A percentile compares a stretch with the other conserved stretches of the same genome.
phyloP scores from a whole-genome alignment of 2,113 vertebrate species.

The Delphinapterus leucas region DNA sequence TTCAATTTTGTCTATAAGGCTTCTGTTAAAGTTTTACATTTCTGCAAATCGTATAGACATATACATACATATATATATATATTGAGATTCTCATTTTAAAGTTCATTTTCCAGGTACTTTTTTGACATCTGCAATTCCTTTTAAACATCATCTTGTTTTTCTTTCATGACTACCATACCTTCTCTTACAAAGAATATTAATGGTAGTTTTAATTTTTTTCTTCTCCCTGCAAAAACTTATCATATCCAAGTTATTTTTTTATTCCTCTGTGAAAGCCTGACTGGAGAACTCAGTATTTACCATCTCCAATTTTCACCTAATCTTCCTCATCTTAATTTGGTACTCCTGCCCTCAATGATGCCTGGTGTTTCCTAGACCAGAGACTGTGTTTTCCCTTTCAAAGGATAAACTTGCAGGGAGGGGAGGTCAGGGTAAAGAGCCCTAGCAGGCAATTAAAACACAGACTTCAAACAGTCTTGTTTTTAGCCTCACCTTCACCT shows the following conservation, averaged over 20 bases:
- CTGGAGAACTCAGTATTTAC: not conserved
- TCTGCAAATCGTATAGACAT: not conserved
- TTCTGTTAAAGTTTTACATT: not conserved
- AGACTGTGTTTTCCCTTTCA: not conserved
- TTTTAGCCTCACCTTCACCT: not conserved
- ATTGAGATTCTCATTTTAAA: not conserved
- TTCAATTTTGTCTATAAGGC: conserved; percentile 16
- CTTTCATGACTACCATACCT: not conserved
- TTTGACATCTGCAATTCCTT: not conserved
- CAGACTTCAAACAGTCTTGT: not conserved
- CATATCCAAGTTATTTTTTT: not conserved
- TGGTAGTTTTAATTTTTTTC: not conserved
- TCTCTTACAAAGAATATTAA: conserved; percentile 13
- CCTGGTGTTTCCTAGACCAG: not conserved
- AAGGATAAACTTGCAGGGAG: not conserved
- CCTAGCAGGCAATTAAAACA: not conserved
- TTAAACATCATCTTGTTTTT: not conserved
- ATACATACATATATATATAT: too few species aligned
- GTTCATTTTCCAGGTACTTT: not conserved
- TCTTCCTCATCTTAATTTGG: not conserved
- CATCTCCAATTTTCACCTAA: not conserved
- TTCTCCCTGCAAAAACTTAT: not conserved
- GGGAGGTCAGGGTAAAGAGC: not conserved
- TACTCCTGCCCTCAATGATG: not conserved
- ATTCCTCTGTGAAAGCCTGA: not conserved